phyloP scores from a whole-genome alignment of 1,140 invertebrate species.

The Lethocerus indicus region DNA sequence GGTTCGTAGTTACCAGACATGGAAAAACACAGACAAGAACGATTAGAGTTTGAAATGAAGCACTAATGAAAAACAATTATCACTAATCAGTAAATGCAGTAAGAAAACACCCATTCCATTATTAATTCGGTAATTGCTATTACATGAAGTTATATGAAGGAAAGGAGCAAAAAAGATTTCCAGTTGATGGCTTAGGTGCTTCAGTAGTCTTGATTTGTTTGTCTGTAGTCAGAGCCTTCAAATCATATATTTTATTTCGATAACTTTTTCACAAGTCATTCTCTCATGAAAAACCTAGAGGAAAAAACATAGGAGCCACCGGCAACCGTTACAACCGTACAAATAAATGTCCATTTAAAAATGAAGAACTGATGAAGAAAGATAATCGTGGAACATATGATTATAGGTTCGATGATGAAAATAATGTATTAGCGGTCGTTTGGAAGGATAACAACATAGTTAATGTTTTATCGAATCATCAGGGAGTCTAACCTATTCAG shows the following conservation, averaged over 20 bases:
- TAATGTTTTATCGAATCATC: slow-evolving; percentile 12
- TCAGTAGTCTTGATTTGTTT: slow-evolving; percentile 8
- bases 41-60: too few relatives aligned
- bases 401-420: slow-evolving; percentile 6
- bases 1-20: too few relatives aligned
- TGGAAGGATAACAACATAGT: slow-evolving; percentile 17
- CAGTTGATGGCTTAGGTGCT: slow-evolving; percentile 4
- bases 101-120: too few relatives aligned
- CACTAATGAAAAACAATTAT: too few relatives aligned
- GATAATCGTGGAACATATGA: slow-evolving; percentile 1
- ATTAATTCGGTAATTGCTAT: slow-evolving; percentile 12
- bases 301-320: slow-evolving; percentile 5
- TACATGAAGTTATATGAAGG: slow-evolving; percentile 13
- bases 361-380: slow-evolving; percentile 1
- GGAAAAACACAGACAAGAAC: too few relatives aligned
- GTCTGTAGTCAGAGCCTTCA: not conserved
- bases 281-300: not conserved
- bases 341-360: slow-evolving; percentile 8
- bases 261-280: slow-evolving; percentile 20
- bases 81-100: too few relatives aligned
- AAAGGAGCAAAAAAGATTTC: not conserved
- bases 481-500: slow-evolving; percentile 12
- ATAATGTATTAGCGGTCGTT: slow-evolving; percentile 2
- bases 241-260: slow-evolving; percentile 19
- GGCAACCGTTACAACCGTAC: slow-evolving; percentile 4